Base-by-base conservation (phyloP, 2,797 vertebrate species). In the Smutsia gigantea region DNA sequence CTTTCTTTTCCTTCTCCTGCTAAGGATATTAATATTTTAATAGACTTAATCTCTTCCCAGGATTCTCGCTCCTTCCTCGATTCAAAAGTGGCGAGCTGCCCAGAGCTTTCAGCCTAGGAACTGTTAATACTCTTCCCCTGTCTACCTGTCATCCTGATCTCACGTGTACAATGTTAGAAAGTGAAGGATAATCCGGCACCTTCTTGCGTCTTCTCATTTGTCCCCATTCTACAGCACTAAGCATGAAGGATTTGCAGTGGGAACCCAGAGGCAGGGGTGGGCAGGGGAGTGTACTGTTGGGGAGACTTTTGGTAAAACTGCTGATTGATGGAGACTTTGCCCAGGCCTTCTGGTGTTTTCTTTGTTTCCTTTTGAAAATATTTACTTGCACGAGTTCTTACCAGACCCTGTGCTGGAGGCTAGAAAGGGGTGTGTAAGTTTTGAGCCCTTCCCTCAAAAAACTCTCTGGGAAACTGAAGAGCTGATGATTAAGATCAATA, bases 1-100 rank as follows among this genome's bases (percentile, higher is more conserved):
- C 0, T 0, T 66, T 51, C 85, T 84, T 59, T 34, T 66, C 78
- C 78, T 75, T 91, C 66, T 5, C 64, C 63, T 84, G 78, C 53
- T 39, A 15, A 72, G 0, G 0, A 59, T 94, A 86, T 97, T 96
- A 96, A 98, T 97, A 96, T 98, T 98, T 97, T 96, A 97, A 97
- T 93, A 59, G 0, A 0, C 13, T 96, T 97, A 96, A 95, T 94
- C 71, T 78, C 81, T 97, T 96, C 85, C 78, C n/a, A 5, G 18
- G 71, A 95, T 82, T 4, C 0, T 81, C 64, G 25, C 37, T 59
- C 39, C 84, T 92, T 87, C 83, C 0, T 0, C 34, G 51, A 82
- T 83, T 97, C 66, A 8, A 21, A 89, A 85, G 34, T 96, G 85
- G 68, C 42, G 59, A 21, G 12, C 78, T 57, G 97, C 64, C 63